Base-by-base conservation (phyloP, 2,113 vertebrate genomes). In the Rhegmatorhina hoffmannsi region DNA sequence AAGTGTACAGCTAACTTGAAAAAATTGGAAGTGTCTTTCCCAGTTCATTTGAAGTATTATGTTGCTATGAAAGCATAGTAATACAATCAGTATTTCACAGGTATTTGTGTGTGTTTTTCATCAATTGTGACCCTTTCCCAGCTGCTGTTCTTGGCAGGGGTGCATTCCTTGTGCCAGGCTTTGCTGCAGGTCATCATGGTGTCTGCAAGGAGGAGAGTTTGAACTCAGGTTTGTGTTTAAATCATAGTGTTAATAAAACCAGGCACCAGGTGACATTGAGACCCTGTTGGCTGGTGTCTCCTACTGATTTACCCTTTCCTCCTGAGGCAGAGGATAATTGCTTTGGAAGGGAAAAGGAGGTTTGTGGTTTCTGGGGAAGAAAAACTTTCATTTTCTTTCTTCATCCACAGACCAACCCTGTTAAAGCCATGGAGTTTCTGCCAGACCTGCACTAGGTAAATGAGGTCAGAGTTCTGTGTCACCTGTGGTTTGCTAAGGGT, bases 1-100 rank as follows among this genome's bases (percentile, higher is more conserved):
- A 53, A 52, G n/a, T 89, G 28, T 88, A 56, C 63, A 74, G 50
- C n/a, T 77, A 89, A 93, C 64, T 77, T 80, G 59, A 92, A 86
- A 81, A 38, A 25, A 62, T 64, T 82, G 64, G 66, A 77, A 84
- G 28, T 88, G 21, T 58, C 84, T 96, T 96, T 72, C 31, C n/a
- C 49, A 31, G 18, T 72, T 89, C 69, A 38, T 62, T 47, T 34
- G 58, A 92, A 96, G 64, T 89, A 84, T 78, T 87, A 68, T 34
- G 60, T 84, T 92, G 64, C 66, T 92, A 38, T 75, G n/a, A 93
- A 84, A 78, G 19, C 56, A 75, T 63, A 84, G 79, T 95, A 95
- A 95, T 92, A 82, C 60, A 94, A 82, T 21, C 56, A 53, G 9
- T 87, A 26, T 95, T 96, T 95, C 88, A 68, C 36, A 53, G 66